Evolutionary conservation across 2,797 vertebrate species (phyloP), one percentile per base, ranked within the genome.

Genomic region (Liasis olivaceus): DNA sequence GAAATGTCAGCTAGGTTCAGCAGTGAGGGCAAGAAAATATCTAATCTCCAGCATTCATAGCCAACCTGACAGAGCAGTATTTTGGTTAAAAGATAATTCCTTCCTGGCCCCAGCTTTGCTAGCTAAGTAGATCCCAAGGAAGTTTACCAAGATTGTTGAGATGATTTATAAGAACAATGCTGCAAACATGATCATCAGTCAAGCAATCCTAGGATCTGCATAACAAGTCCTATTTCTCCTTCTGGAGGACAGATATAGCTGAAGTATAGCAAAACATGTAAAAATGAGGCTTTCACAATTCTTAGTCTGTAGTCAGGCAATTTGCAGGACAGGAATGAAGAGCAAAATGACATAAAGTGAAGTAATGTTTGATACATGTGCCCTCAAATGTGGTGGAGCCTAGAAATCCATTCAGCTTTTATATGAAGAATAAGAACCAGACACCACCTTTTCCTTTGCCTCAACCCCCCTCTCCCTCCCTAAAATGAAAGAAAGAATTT

Each of bases 111-210:
- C 31, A 81, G 31, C 3, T 24, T 88, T 15, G 8, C 17, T 36
- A 26, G 12, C 4, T 15, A 84, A 8, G 0, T 60, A 42, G 26
- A 26, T 86, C 8, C 36, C 14, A 59, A 89, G 17, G 54, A 85
- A 85, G 36, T 15, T 3, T 31, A 91, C 36, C 4, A 11, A 47
- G 64, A 63, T 7, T 91, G 81, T 47, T 89, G 89, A 93, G 89
- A 58, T 94, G 89, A 94, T 91, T 94, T 96, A 92, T 59, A 89
- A 88, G 3, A 93, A 88, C 47, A 89, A 72, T 64, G 91, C 93
- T 62, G 93, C 91, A 81, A 87, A 28, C 58, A 2, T 56, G 69
- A 94, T 93, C 0, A 0, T 5, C 51, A 89, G 26, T 56, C 56
- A 7, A 51, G 90, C 42, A n/a, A 56, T 20, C n/a, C 59, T 93